A percentile compares a stretch with the other conserved stretches of the same genome.
Evolutionary conservation across 2,888 invertebrate genomes (phyloP).

Genomic region (Cryptocephalus primarius): DNA sequence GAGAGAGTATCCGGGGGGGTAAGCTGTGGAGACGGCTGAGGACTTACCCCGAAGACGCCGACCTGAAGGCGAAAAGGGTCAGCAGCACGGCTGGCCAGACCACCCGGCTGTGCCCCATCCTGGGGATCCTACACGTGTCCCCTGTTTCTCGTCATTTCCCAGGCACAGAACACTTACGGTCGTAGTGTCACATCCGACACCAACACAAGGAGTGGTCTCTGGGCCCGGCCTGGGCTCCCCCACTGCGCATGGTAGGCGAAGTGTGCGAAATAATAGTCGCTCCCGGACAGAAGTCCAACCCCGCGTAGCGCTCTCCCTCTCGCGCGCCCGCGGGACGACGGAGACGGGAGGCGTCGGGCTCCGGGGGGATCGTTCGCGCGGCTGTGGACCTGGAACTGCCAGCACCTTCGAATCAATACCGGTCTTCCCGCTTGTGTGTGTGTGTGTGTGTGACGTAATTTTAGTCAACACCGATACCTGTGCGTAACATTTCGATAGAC

Average conservation of each 20-base stretch:
- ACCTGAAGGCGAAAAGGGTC: slow-evolving; percentile 41
- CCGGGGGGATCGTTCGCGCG: slow-evolving; percentile 24
- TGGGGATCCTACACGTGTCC: slow-evolving; percentile 41
- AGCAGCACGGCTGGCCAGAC: slow-evolving; percentile 42
- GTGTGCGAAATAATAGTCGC: slow-evolving; percentile 33
- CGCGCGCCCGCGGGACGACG: slow-evolving; percentile 1
- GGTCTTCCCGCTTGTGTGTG: slow-evolving; percentile 19
- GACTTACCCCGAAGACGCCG: slow-evolving; percentile 42
- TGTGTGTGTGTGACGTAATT: slow-evolving; percentile 31
- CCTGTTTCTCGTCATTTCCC: slow-evolving; percentile 24
- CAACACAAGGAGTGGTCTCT: slow-evolving; percentile 37
- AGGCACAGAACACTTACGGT: slow-evolving; percentile 32
- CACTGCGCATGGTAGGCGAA: slow-evolving; percentile 32
- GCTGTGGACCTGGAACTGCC: slow-evolving; percentile 42
- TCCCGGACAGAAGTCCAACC: slow-evolving; percentile 13
- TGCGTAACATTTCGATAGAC: slow-evolving; percentile 13
- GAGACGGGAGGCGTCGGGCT: slow-evolving; percentile 28
- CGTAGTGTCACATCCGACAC: slow-evolving; percentile 34
- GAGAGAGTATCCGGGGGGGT: background rate
- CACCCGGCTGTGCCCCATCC: slow-evolving; percentile 41
- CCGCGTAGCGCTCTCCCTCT: slow-evolving; percentile 6
- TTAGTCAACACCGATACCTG: slow-evolving; percentile 31
- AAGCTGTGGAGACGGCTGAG: background rate
- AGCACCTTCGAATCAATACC: slow-evolving; percentile 36
- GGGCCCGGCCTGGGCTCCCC: slow-evolving; percentile 29